Base-by-base conservation (phyloP, 2,113 vertebrate species). In the Cygnus atratus region DNA sequence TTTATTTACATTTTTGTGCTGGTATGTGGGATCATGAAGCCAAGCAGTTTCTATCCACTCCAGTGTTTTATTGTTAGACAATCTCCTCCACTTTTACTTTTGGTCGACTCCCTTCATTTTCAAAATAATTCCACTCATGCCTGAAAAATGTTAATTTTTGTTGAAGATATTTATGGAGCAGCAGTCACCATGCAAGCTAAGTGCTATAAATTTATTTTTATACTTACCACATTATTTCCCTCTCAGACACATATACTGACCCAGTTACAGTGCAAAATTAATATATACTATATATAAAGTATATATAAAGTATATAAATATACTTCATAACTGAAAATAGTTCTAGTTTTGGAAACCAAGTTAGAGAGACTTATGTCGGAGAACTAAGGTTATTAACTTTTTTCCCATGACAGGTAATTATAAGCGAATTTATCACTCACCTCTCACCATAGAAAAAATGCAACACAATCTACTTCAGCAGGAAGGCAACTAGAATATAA, bases 171-270 rank as follows among this genome's bases (percentile, higher is more conserved):
- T 90, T 96, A 44, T 67, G 54, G 85, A 92, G 61, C 24, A 72
- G 79, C 26, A 71, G 33, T 67, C 59, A 55, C 26, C 55, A 88
- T 0, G 4, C 31, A 74, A 74, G 46, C n/a, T 48, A 74, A 52
- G 35, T 84, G 50, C 25, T 87, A 85, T 37, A 88, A 16, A 82
- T 73, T 78, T 92, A 93, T 95, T 95, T 92, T 95, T 95, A 84
- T 76, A 75, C 81, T 67, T 73, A 61, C 2, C 37, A 71, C 14
- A 48, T 82, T 87, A 67, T 94, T 74, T 88, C 25, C 37, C 35
- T 82, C 67, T 94, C 50, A 70, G 14, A 79, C 0, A 0, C 9
- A n/a, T 28, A 6, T 48, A 72, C 22, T 92, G 91, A 95, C 93
- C 84, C 55, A 95, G 46, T 96, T 96, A 71, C 12, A 37, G 31